phyloP scores from a whole-genome alignment of 2,113 vertebrate species.

The Pachypanchax playfairii region DNA sequence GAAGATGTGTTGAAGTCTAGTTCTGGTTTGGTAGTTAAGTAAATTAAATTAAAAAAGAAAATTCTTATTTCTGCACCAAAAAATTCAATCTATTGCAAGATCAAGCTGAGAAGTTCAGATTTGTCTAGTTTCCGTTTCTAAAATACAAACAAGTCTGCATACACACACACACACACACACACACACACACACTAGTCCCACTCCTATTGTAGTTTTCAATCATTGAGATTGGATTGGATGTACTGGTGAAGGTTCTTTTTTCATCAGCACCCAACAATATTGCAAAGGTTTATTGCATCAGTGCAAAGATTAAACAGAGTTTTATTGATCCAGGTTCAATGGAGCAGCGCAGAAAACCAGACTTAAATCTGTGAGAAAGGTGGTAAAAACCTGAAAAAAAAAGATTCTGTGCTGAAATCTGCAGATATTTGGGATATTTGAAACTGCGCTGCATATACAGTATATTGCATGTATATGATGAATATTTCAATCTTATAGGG shows the following conservation, averaged over 20 bases:
- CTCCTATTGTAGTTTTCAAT: slow-evolving; percentile 43
- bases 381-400: too few relatives aligned
- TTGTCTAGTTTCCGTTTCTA: too few relatives aligned
- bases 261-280: slow-evolving; percentile 28
- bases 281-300: slow-evolving; percentile 46
- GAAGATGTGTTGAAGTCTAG: too few relatives aligned
- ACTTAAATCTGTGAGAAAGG: slow-evolving; percentile 11
- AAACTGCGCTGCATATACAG: slow-evolving; percentile 5
- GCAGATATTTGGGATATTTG: slow-evolving; percentile 9
- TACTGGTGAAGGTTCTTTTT: slow-evolving; percentile 27
- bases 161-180: neutral
- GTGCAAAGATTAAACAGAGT: slow-evolving; percentile 47
- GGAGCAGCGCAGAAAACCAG: slow-evolving; percentile 24
- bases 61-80: too few relatives aligned
- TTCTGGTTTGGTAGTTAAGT: too few relatives aligned
- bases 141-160: neutral
- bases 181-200: slow-evolving; percentile 4
- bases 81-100: too few relatives aligned
- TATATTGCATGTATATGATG: neutral
- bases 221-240: neutral
- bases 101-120: too few relatives aligned
- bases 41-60: too few relatives aligned
- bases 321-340: slow-evolving; percentile 53
- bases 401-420: neutral
- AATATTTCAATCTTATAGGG: neutral